A percentile compares a stretch with the other conserved stretches of the same genome.
Evolutionary conservation across 2,797 vertebrate genomes (phyloP).

Genomic region (Eulemur albifrons): DNA sequence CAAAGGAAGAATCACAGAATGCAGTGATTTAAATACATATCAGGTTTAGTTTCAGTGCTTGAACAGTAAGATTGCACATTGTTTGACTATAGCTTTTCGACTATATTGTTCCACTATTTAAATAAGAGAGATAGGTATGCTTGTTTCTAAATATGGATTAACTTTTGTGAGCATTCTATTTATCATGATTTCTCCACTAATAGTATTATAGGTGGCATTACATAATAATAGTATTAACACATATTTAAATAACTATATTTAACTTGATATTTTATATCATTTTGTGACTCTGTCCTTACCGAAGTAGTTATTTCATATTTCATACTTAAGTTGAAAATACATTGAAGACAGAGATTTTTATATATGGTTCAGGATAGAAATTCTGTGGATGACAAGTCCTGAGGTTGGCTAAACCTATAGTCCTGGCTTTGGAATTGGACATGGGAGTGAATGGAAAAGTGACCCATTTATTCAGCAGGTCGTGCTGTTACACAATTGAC

Average conservation of each 20-base stretch:
- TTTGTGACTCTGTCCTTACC: constrained; percentile 21
- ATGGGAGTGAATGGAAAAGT: background rate
- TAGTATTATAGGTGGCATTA: background rate
- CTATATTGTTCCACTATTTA: background rate
- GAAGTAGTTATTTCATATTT: constrained; percentile 50
- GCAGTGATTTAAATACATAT: background rate
- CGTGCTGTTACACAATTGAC: background rate
- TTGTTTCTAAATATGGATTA: background rate
- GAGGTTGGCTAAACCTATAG: background rate
- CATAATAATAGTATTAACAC: background rate
- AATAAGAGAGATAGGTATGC: background rate
- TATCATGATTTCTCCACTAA: background rate
- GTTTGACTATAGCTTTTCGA: background rate
- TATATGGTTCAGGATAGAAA: background rate
- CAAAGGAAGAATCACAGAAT: background rate
- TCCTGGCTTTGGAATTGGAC: background rate
- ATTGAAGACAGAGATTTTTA: background rate
- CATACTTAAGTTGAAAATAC: background rate
- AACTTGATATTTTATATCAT: background rate
- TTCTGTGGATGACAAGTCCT: background rate
- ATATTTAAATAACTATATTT: background rate
- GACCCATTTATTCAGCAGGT: background rate
- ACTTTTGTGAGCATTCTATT: background rate
- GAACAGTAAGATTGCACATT: background rate
- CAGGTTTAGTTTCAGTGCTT: background rate